Evolutionary conservation across 2,113 vertebrate genomes (phyloP).

Genomic region (Aplodontia rufa): DNA sequence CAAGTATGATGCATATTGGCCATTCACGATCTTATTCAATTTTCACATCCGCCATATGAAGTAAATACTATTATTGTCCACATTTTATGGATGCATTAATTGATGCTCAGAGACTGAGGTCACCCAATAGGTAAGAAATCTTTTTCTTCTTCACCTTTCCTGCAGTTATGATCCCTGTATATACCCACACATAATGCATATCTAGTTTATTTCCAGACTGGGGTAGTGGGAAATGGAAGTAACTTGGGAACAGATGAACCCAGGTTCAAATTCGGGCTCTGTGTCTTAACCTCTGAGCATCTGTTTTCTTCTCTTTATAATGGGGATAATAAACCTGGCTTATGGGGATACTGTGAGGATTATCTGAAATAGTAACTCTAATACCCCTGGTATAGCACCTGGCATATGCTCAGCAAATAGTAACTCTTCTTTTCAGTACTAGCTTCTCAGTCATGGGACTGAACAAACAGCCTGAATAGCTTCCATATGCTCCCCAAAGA

Average conservation of each 20-base stretch:
- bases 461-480: background rate
- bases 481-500: background rate
- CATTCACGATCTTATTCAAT: background rate
- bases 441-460: conserved; percentile 7
- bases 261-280: conserved; percentile 23
- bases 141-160: conserved; percentile 10
- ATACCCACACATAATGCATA: background rate
- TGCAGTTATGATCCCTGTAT: background rate
- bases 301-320: background rate
- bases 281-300: background rate
- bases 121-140: background rate
- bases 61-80: background rate
- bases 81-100: background rate
- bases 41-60: background rate
- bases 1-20: conserved; percentile 4
- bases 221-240: background rate
- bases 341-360: background rate
- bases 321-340: background rate
- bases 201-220: background rate
- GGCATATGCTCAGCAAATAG: background rate
- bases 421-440: background rate
- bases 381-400: background rate
- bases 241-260: background rate
- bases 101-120: background rate
- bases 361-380: conserved; percentile 29